A percentile compares a stretch with the other conserved stretches of the same genome.
These are phyloP conservation scores for Microplitis demolitor DNA, from an alignment of 1,140 invertebrate genomes.

Conservation along the genomic window DNA sequence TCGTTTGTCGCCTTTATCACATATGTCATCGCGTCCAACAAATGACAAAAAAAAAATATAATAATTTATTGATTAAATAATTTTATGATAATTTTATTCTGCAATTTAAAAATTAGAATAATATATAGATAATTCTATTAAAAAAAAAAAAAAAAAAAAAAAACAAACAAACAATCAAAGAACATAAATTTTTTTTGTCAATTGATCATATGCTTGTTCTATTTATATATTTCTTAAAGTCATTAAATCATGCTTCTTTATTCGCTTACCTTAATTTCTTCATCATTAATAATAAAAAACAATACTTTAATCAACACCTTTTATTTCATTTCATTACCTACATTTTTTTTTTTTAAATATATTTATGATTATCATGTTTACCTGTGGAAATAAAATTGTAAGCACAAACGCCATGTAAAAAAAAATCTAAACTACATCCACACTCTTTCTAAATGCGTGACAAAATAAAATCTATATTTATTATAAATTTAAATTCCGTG, in stretches of 20 bases:
- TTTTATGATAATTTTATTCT: neutral
- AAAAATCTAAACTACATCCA: neutral
- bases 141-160: neutral
- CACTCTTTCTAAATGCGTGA: too few species aligned
- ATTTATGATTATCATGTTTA: neutral
- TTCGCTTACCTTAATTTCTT: neutral
- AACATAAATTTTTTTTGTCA: neutral
- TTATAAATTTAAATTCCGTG: too few species aligned
- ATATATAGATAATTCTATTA: neutral
- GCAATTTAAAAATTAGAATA: neutral
- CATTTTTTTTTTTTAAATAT: neutral
- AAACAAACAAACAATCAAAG: neutral
- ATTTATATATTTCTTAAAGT: neutral
- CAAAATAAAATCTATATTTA: too few species aligned
- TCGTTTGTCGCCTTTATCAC: slow-evolving; percentile 32
- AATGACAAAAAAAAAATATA: neutral
- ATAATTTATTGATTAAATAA: neutral
- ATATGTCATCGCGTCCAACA: slow-evolving; percentile 33
- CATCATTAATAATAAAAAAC: neutral
- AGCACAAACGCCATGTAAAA: too few species aligned
- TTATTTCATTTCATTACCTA: neutral
- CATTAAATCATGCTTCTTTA: neutral
- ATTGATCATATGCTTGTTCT: neutral
- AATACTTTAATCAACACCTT: neutral
- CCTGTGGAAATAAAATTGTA: neutral